A percentile compares a stretch with the other conserved stretches of the same genome.
These are phyloP conservation scores for Plestiodon gilberti DNA, from an alignment of 2,113 vertebrate species.

Conservation along the genomic window DNA sequence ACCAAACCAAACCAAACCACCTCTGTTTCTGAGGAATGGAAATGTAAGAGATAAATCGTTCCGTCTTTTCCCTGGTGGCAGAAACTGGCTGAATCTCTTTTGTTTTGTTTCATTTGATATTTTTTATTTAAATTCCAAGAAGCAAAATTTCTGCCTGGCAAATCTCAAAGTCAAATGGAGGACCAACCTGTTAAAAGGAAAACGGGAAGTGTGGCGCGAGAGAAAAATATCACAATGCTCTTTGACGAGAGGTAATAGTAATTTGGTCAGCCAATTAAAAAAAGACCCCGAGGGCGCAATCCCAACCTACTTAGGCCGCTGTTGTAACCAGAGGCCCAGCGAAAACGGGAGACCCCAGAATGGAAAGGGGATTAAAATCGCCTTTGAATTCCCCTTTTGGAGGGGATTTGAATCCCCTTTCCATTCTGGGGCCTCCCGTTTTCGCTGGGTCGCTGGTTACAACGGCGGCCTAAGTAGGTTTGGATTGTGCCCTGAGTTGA, in stretches of 20 bases:
- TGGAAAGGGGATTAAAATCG: too few species aligned
- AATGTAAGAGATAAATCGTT: conserved; percentile 33
- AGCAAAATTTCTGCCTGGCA: not conserved
- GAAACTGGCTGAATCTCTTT: conserved; percentile 35
- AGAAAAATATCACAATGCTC: conserved; percentile 16
- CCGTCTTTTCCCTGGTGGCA: conserved; percentile 34
- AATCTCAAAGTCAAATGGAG: not conserved
- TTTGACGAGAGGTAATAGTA: conserved; percentile 40
- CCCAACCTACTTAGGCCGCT: too few species aligned
- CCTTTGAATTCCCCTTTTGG: too few species aligned
- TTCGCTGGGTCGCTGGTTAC: too few species aligned
- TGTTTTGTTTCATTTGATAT: conserved; percentile 1
- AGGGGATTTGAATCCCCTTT: too few species aligned
- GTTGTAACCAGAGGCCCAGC: too few species aligned
- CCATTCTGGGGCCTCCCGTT: too few species aligned
- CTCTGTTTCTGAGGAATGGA: conserved; percentile 46
- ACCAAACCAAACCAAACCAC: too few species aligned
- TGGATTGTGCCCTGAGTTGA: too few species aligned
- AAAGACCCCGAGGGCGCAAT: too few species aligned
- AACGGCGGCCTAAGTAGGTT: too few species aligned
- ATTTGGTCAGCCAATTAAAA: conserved; percentile 10
- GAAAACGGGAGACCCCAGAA: too few species aligned
- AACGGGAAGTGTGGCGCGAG: not conserved
- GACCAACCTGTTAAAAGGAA: conserved; percentile 36
- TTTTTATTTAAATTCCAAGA: conserved; percentile 34